Base-by-base conservation (phyloP, 2,797 vertebrate genomes). In the Eupleurogrammus muticus region DNA sequence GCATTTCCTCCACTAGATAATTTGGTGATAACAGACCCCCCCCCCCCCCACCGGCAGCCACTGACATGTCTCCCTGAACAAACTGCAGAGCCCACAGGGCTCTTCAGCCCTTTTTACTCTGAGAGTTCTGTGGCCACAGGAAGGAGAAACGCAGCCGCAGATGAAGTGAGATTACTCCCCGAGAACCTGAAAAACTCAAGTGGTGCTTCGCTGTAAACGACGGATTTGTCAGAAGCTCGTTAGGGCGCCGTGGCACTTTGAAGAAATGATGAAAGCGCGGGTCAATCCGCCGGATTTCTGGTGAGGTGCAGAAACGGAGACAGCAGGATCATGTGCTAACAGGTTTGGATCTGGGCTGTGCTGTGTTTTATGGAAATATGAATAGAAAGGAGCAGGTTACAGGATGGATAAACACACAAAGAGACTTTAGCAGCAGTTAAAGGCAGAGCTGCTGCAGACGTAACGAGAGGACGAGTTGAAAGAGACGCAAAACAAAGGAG, bases 11-110 rank as follows among this genome's bases (percentile, higher is more conserved):
- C 69, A 65, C 0, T 14, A 61, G 68, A 60, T 79, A 55, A 78
- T 75, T 72, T 40, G 53, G 48, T 74, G 82, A 90, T 89, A 84
- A 91, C 60, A 60, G 81, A 87, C 81, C 80, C 61, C 79, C 76
- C 72, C 56, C 38, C 53, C 66, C 20, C 51, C 44, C 48, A 60
- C 70, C 34, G 35, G 59, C 47, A 71, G 66, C 75, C 78, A 75
- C 79, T 78, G 60, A 57, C 42, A 57, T 64, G 81, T 79, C 17
- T 58, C 51, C 6, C 13, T 70, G 38, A 59, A 54, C 71, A 68
- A 64, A 66, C 64, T 36, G 28, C 47, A 34, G 48, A 54, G 70
- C 53, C 75, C 77, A 86, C 86, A 87, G 80, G 46, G 68, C 79
- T 44, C 14, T n/a, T 44, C 17, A 35, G 16, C 42, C 0, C 81